A percentile compares a stretch with the other conserved stretches of the same genome.
phyloP scores from a whole-genome alignment of 2,797 vertebrate species.

The Lemur catta region DNA sequence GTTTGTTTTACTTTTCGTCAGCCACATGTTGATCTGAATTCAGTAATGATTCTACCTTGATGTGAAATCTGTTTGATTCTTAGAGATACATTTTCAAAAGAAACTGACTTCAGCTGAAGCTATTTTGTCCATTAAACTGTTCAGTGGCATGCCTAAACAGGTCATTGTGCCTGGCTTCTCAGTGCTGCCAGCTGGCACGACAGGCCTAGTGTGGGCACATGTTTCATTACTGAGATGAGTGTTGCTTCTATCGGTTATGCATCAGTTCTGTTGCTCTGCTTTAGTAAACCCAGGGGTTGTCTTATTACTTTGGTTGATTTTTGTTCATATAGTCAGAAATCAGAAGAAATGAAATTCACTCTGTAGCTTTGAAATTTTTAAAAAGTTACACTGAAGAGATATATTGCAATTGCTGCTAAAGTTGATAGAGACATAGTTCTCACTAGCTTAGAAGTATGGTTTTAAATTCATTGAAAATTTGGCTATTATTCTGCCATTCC shows the following conservation, averaged over 20 bases:
- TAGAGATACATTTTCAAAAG: neutral
- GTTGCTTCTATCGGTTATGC: accelerated
- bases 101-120: neutral
- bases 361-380: neutral
- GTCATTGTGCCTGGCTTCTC: neutral
- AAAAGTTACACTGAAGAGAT: neutral
- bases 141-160: neutral
- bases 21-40: neutral
- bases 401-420: neutral
- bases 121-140: neutral
- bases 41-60: neutral
- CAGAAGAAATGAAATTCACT: neutral
- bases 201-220: neutral
- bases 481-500: neutral
- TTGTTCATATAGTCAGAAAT: neutral
- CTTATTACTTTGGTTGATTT: neutral
- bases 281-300: neutral
- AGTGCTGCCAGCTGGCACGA: accelerated
- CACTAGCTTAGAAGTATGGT: neutral
- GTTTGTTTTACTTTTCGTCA: neutral
- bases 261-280: neutral
- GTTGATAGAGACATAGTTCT: neutral
- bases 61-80: neutral
- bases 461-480: slow-evolving; percentile 22
- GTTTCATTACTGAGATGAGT: neutral